Conservation (phyloP, 2,797 vertebrate species). For the Eremophila alpestris region DNA sequence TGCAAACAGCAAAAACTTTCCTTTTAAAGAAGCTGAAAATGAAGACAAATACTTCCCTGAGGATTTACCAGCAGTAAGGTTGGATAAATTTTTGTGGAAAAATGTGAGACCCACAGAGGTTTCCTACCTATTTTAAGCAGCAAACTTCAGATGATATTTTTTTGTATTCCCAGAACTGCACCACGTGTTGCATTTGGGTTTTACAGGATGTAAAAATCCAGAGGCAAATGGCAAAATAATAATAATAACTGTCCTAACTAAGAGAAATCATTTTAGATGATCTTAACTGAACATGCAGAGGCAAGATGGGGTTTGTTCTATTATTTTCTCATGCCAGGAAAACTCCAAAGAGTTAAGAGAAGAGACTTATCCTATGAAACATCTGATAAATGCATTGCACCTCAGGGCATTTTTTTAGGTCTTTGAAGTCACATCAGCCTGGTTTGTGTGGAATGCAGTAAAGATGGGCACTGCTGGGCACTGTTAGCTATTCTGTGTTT, state of each 20-base stretch:
- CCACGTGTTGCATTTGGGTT: neutral
- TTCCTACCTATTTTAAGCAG: neutral
- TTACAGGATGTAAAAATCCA: neutral
- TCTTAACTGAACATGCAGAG: neutral
- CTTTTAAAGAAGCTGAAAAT: constrained; percentile 16
- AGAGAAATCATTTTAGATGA: constrained; percentile 28
- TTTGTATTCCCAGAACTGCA: neutral
- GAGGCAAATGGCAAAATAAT: neutral
- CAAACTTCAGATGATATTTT: neutral
- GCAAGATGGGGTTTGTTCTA: neutral
- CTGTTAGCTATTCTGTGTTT: neutral
- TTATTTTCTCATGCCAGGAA: constrained; percentile 14
- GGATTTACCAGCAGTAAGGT: neutral
- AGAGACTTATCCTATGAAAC: neutral
- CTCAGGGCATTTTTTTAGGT: neutral
- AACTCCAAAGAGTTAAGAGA: neutral
- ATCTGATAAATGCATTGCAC: neutral
- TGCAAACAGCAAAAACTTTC: neutral
- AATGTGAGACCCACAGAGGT: neutral
- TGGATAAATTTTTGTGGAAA: neutral
- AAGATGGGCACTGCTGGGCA: neutral
- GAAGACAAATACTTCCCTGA: constrained; percentile 8
- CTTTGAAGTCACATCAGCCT: constrained; percentile 8
- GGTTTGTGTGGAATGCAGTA: neutral
- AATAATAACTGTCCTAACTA: constrained; percentile 16